A percentile compares a stretch with the other conserved stretches of the same genome.
These are phyloP conservation scores for Antheraea yamamai DNA, from an alignment of 2,888 invertebrate genomes.

Conservation along the genomic window DNA sequence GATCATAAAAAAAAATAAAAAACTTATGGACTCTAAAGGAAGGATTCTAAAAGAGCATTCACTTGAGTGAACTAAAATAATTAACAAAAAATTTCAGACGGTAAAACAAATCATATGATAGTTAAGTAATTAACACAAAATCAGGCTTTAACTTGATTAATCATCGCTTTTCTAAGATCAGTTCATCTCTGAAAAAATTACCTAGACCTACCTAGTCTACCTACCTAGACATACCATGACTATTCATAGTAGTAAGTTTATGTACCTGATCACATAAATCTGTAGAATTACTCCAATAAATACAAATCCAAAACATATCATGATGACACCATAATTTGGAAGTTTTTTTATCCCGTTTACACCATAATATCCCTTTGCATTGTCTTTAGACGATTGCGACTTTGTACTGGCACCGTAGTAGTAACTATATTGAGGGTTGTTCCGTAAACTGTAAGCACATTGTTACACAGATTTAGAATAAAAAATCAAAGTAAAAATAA, in stretches of 20 bases:
- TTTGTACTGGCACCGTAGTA: constrained; percentile 42
- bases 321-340: constrained; percentile 83
- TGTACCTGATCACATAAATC: constrained; percentile 82
- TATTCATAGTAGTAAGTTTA: not conserved
- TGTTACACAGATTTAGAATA: not conserved
- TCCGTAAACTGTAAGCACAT: constrained; percentile 48
- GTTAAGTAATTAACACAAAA: too few relatives aligned
- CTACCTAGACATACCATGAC: not conserved
- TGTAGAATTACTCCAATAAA: constrained; percentile 83
- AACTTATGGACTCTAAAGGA: too few relatives aligned
- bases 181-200: not conserved
- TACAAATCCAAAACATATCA: constrained; percentile 81
- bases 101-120: too few relatives aligned
- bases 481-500: too few relatives aligned
- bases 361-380: constrained; percentile 83
- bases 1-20: too few relatives aligned
- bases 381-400: constrained; percentile 31
- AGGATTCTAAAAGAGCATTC: too few relatives aligned
- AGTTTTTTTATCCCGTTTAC: constrained; percentile 81
- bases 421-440: constrained; percentile 53
- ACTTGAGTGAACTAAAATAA: too few relatives aligned
- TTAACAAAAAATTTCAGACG: too few relatives aligned
- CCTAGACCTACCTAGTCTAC: too few relatives aligned
- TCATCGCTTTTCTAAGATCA: not conserved
- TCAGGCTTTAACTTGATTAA: too few relatives aligned